phyloP scores from a whole-genome alignment of 2,888 invertebrate species.

The Parnassius glacialis region DNA sequence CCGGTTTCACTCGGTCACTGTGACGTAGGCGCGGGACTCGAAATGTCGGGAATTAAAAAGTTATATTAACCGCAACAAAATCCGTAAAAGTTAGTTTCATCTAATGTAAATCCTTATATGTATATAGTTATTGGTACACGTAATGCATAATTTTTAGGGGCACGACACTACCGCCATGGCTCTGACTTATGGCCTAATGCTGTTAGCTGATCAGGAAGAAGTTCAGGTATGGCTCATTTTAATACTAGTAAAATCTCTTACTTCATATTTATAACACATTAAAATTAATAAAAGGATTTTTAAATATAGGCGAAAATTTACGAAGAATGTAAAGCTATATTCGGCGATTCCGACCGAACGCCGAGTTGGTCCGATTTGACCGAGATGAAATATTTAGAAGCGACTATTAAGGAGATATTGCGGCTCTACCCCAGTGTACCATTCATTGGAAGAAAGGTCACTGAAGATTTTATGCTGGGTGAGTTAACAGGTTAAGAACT shows the following conservation, averaged over 20 bases:
- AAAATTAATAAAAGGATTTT: too few species aligned
- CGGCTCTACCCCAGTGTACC: conserved; percentile 85
- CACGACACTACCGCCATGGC: conserved; percentile 77
- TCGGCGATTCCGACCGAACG: conserved; percentile 60
- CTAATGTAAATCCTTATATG: too few species aligned
- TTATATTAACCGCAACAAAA: too few species aligned
- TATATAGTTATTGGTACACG: not conserved
- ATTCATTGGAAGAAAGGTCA: conserved; percentile 80
- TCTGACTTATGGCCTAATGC: conserved; percentile 59
- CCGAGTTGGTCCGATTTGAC: conserved; percentile 79
- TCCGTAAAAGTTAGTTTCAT: too few species aligned
- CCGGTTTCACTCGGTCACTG: too few species aligned
- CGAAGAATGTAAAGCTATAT: conserved; percentile 59
- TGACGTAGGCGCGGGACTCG: too few species aligned
- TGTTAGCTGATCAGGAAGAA: conserved; percentile 66
- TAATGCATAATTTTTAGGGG: conserved; percentile 53
- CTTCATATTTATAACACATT: too few species aligned
- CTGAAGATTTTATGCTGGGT: conserved; percentile 83
- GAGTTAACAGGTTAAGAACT: conserved; percentile 30
- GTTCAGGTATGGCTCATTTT: conserved; percentile 40
- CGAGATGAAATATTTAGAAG: conserved; percentile 84
- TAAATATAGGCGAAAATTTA: conserved; percentile 57
- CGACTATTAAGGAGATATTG: conserved; percentile 85
- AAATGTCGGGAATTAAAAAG: too few species aligned
- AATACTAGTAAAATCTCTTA: too few species aligned